These are phyloP conservation scores for Chaenodraco wilsoni DNA, from an alignment of 2,797 vertebrate species.

Conservation along the genomic window DNA sequence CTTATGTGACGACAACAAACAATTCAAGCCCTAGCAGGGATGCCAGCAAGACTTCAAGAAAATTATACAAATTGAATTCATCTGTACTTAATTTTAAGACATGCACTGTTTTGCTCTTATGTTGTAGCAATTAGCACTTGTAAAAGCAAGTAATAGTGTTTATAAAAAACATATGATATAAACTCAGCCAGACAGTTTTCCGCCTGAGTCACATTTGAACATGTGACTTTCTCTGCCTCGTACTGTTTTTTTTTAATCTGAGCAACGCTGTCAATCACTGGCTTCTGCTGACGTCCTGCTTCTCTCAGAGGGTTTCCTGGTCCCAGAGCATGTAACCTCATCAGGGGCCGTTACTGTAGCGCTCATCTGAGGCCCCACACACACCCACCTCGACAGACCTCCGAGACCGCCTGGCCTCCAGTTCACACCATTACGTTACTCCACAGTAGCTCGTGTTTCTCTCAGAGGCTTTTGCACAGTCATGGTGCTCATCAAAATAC, in stretches of 20 bases:
- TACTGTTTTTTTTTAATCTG: not conserved
- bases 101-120: not conserved
- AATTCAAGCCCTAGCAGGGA: conserved; percentile 9
- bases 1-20: conserved; percentile 30
- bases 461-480: conserved; percentile 48
- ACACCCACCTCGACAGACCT: conserved; percentile 42
- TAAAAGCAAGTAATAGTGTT: not conserved
- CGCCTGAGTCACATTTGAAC: conserved; percentile 10
- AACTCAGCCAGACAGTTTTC: conserved; percentile 5
- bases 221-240: conserved; percentile 11
- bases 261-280: conserved; percentile 41
- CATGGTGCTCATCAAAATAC: conserved; percentile 16
- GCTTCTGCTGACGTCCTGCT: conserved; percentile 26
- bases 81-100: conserved; percentile 1
- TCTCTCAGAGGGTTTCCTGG: conserved; percentile 33
- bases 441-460: conserved; percentile 38
- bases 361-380: conserved; percentile 54
- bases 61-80: conserved; percentile 9
- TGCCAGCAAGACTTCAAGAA: conserved; percentile 11
- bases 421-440: conserved; percentile 31
- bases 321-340: conserved; percentile 68
- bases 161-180: conserved; percentile 1
- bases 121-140: conserved; percentile 18
- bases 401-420: conserved; percentile 57
- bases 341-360: conserved; percentile 49